Percentiles rank a stretch among this genome's conserved stretches.
phyloP scores from a whole-genome alignment of 2,797 vertebrate species.

The Pseudotriccus pelzelni region DNA sequence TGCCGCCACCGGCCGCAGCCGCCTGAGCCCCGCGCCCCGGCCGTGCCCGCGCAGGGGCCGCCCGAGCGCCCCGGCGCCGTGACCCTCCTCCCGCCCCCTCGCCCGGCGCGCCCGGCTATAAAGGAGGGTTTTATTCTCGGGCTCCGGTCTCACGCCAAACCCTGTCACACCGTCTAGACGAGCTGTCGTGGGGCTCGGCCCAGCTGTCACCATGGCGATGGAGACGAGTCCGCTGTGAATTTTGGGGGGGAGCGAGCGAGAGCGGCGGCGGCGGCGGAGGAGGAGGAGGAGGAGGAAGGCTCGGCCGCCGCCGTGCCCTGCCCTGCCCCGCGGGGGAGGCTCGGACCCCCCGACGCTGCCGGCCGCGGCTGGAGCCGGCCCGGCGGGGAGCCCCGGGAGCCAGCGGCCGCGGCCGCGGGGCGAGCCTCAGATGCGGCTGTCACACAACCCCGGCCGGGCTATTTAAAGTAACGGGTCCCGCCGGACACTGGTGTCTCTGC shows the following conservation, averaged over 20 bases:
- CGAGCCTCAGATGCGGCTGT: slow-evolving; percentile 52
- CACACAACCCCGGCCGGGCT: slow-evolving; percentile 81
- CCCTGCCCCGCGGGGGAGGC: background rate
- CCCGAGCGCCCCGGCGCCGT: slow-evolving; percentile 20
- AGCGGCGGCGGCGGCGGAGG: background rate
- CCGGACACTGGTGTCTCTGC: slow-evolving; percentile 81
- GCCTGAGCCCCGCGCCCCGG: slow-evolving; percentile 10
- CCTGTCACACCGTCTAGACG: slow-evolving; percentile 85
- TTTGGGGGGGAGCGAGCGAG: slow-evolving; percentile 65
- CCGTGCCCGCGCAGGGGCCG: slow-evolving; percentile 12
- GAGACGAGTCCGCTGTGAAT: slow-evolving; percentile 86
- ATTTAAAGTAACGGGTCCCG: slow-evolving; percentile 88
- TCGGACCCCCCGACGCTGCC: background rate
- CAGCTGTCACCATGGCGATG: slow-evolving; percentile 91
- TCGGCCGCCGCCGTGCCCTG: background rate
- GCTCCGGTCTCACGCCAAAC: slow-evolving; percentile 80
- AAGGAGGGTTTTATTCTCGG: slow-evolving; percentile 79
- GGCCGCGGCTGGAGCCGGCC: background rate
- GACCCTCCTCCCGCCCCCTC: slow-evolving; percentile 29
- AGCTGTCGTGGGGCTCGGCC: slow-evolving; percentile 83
- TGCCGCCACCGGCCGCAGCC: background rate
- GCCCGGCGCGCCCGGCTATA: slow-evolving; percentile 56
- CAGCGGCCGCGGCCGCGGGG: slow-evolving; percentile 14
- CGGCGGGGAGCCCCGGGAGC: background rate
- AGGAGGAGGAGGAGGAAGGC: slow-evolving; percentile 8